phyloP scores from a whole-genome alignment of 92 coral and sea anemone species.

The Epizoanthus ramosus region DNA sequence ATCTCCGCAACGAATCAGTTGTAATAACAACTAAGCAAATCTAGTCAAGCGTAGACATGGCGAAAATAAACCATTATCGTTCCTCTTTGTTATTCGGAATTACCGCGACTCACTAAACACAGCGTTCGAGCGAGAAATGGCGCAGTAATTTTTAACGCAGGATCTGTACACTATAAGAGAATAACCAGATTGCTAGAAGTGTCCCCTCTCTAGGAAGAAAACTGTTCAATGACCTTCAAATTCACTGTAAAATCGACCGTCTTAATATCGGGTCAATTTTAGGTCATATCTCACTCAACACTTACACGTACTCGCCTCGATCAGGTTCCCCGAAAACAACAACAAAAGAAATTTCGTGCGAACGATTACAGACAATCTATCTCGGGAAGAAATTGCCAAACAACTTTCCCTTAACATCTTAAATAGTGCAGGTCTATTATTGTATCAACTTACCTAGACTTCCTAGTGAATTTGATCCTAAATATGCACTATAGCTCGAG shows the following conservation, averaged over 20 bases:
- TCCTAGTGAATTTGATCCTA: conserved; percentile 82
- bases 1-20: conserved; percentile 16
- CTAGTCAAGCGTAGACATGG: conserved; percentile 39
- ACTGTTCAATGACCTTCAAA: conserved; percentile 6
- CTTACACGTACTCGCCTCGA: conserved; percentile 26
- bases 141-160: conserved; percentile 27
- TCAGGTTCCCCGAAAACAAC: conserved; percentile 39
- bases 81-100: conserved; percentile 39
- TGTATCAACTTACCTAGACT: conserved; percentile 80
- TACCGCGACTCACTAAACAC: conserved; percentile 42
- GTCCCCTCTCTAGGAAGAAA: conserved; percentile 2
- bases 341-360: conserved; percentile 33
- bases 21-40: conserved; percentile 19
- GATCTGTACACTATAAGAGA: conserved; percentile 27
- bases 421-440: conserved; percentile 31
- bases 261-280: conserved; percentile 34
- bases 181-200: conserved; percentile 41
- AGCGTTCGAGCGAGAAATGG: conserved; percentile 41
- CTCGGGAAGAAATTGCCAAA: conserved; percentile 15
- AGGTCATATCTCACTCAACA: conserved; percentile 42
- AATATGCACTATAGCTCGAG: conserved; percentile 79
- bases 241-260: conserved; percentile 8
- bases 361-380: conserved; percentile 28
- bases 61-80: conserved; percentile 44
- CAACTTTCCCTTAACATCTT: background rate